Base-by-base conservation (phyloP, 2,888 invertebrate species). In the Eristalis pertinax region DNA sequence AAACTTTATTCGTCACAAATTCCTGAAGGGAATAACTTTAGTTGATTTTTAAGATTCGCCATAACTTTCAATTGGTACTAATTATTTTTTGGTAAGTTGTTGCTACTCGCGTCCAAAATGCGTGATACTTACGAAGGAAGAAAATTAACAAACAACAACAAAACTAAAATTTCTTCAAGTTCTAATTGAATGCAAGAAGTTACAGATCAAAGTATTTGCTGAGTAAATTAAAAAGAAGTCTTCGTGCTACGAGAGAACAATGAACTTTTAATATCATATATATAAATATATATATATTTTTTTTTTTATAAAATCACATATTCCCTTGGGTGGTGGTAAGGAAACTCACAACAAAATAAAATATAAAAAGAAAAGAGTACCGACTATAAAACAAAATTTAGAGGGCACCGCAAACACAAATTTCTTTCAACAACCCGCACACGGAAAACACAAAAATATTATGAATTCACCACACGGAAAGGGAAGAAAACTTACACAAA, bases 381-480 rank as follows among this genome's bases (percentile, higher is more conserved):
- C 38, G 38, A 38, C 13, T 38, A 13, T 38, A 13, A 38, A 38
- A 38, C 0, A 38, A 38, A 38, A 38, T 38, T 38, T 76, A 65
- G 70, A 82, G 76, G 76, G 76, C 76, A 76, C 43, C 19, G 8
- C 35, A 24, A 62, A 70, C 64, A 72, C 26, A 35, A n/a, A 58
- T 41, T 67, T 60, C 26, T 65, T 64, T 58, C 43, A 29, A 62
- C 60, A 63, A 63, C 62, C 50, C 64, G 65, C 8, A n/a, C 43
- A 82, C 19, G 60, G 60, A 77, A 43, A 74, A 60, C 50, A 77
- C 65, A 67, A 75, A 69, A 56, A 70, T 60, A 70, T 69, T 78
- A 70, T 65, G 43, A 69, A 82, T 81, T 69, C 75, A 78, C 74
- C 77, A 78, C 68, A 67, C 64, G 60, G 60, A 24, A 77, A 77